Conservation (phyloP, 2,888 invertebrate genomes). For the Ennomos quercinarius region DNA sequence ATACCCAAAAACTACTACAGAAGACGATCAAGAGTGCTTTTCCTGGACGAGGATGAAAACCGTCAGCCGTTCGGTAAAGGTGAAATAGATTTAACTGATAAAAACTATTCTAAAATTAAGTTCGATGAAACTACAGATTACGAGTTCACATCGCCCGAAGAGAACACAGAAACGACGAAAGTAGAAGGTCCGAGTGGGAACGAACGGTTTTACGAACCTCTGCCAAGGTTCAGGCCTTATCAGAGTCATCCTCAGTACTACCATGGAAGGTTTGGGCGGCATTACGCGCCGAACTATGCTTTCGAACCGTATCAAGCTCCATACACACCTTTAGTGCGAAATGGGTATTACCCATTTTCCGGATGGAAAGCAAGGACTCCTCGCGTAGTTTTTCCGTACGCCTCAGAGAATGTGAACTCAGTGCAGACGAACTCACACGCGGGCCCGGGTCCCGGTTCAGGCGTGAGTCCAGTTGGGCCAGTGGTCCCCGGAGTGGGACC, state of each 20-base stretch:
- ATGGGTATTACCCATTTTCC: slow-evolving; percentile 65
- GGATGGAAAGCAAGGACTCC: slow-evolving; percentile 81
- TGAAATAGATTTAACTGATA: slow-evolving; percentile 75
- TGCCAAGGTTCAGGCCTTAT: slow-evolving; percentile 59
- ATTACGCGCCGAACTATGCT: slow-evolving; percentile 70
- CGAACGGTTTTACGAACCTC: slow-evolving; percentile 72
- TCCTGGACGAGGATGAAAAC: slow-evolving; percentile 73
- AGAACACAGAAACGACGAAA: slow-evolving; percentile 44
- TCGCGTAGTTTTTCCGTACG: slow-evolving; percentile 79
- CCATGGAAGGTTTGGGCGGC: slow-evolving; percentile 68
- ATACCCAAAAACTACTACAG: slow-evolving; percentile 67
- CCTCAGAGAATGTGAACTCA: slow-evolving; percentile 67
- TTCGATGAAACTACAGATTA: slow-evolving; percentile 80
- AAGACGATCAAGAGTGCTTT: slow-evolving; percentile 61
- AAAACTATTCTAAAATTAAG: slow-evolving; percentile 71
- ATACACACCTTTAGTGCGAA: slow-evolving; percentile 64
- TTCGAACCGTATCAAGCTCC: slow-evolving; percentile 64
- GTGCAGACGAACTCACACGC: slow-evolving; percentile 79
- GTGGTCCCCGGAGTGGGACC: slow-evolving; percentile 32
- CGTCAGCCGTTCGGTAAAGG: slow-evolving; percentile 68
- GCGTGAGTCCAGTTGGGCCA: slow-evolving; percentile 5
- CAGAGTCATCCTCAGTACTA: slow-evolving; percentile 63
- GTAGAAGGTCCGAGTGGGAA: slow-evolving; percentile 63
- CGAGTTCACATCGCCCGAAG: slow-evolving; percentile 73
- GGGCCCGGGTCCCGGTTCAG: slow-evolving; percentile 45